Percentiles rank a stretch among this genome's conserved stretches.
phyloP scores from a whole-genome alignment of 2,113 vertebrate genomes.

The Mola mola region DNA sequence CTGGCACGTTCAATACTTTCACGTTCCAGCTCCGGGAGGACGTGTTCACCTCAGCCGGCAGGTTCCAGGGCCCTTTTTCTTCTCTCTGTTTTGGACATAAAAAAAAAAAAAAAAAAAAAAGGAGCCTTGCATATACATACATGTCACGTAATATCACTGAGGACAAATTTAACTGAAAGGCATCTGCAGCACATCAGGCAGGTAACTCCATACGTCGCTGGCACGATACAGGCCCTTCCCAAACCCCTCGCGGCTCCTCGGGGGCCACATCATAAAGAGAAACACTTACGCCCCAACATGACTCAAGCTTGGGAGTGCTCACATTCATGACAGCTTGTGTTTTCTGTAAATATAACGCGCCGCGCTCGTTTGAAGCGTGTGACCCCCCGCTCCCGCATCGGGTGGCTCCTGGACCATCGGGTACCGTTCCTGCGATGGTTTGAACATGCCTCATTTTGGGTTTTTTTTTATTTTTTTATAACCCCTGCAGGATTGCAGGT shows the following conservation, averaged over 20 bases:
- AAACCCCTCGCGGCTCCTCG: conserved; percentile 6
- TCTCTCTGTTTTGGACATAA: conserved; percentile 19
- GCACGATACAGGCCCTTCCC: too few species aligned
- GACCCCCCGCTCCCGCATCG: background rate
- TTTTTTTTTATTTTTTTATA: conserved; percentile 22
- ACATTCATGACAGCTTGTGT: conserved; percentile 26
- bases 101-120: conserved; percentile 21
- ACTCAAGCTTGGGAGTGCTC: conserved; percentile 51
- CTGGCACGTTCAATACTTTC: conserved; percentile 38
- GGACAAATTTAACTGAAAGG: background rate
- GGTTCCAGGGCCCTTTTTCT: conserved; percentile 23
- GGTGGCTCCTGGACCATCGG: background rate
- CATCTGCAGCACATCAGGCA: conserved; percentile 33
- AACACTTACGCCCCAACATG: conserved; percentile 51
- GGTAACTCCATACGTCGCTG: conserved; percentile 39
- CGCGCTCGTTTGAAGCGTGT: conserved; percentile 11
- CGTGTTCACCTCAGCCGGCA: conserved; percentile 16
- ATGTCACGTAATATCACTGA: conserved; percentile 19
- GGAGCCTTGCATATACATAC: conserved; percentile 12
- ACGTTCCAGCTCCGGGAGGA: conserved; percentile 25
- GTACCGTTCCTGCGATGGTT: conserved; percentile 17
- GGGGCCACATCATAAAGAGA: conserved; percentile 47
- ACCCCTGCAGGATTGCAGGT: conserved; percentile 1
- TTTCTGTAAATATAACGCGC: conserved; percentile 16
- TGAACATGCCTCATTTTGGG: too few species aligned